Base-by-base conservation (phyloP, 2,797 vertebrate species). In the Anguilla megastoma region DNA sequence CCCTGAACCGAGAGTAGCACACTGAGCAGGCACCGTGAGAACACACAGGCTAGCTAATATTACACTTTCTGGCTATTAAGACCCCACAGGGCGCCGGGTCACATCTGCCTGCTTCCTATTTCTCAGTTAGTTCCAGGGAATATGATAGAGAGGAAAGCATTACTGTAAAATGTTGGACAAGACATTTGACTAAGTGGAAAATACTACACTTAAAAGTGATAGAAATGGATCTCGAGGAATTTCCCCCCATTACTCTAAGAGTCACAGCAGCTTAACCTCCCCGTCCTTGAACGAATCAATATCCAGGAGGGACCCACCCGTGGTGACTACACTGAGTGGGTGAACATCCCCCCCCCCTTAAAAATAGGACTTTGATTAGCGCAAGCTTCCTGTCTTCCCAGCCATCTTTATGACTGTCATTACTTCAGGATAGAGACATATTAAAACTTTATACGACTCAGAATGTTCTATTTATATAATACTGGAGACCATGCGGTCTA, bases 381-480 rank as follows among this genome's bases (percentile, higher is more conserved):
- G 79, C 18, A 50, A 24, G 79, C 7, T 50, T 82, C 45, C 41
- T 10, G 8, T n/a, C 6, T 48, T 50, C 45, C 1, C 12, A n/a
- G 6, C 45, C 41, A 82, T 82, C 79, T 50, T 48, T 48, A 48
- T 80, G 21, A 18, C 16, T 21, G 16, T 45, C 45, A 50, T 82
- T 82, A 50, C 79, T 82, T 50, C 6, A 82, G 79, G 45, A 8
- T 18, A 82, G 24, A 24, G 18, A 82, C 45, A 21, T 82, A 48
- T 82, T 80, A 80, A 66, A 86, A 45, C 85, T 33, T 41, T 41
- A 66, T 54, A 82, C 14, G 41, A 45, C 45, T 85, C 54, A 48
- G 14, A 27, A 50, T 30, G 45, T 45, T 86, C 56, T 80, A 84
- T 80, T 86, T 80, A 85, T 66, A 86, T 3, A 63, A 36, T 54